These are phyloP conservation scores for Coelinius sp. DNA, from an alignment of 2,888 invertebrate species.

Conservation along the genomic window DNA sequence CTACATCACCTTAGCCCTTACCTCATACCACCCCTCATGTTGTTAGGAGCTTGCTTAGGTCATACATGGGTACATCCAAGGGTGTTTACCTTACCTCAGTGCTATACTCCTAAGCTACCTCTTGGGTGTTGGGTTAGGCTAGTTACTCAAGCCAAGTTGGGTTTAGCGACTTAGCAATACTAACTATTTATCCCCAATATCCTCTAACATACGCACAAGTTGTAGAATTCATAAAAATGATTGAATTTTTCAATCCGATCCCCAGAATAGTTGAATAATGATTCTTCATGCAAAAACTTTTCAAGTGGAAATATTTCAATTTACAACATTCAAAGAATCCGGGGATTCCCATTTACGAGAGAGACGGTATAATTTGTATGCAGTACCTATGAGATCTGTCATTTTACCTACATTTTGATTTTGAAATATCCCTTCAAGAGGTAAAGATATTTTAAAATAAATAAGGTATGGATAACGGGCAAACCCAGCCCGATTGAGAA, in stretches of 20 bases:
- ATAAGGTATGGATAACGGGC: slow-evolving; percentile 6
- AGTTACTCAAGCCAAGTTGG: slow-evolving; percentile 13
- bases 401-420: neutral
- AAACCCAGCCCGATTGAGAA: slow-evolving; percentile 10
- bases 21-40: neutral
- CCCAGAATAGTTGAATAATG: neutral
- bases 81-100: slow-evolving; percentile 18
- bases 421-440: slow-evolving; percentile 7
- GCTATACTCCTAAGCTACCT: slow-evolving; percentile 14
- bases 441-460: slow-evolving; percentile 4
- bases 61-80: slow-evolving; percentile 13
- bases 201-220: neutral
- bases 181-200: neutral
- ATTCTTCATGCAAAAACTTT: neutral
- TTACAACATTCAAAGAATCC: neutral
- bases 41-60: slow-evolving; percentile 12
- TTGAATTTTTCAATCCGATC: neutral
- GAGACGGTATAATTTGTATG: neutral
- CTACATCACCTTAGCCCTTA: neutral
- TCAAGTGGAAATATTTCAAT: neutral
- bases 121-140: slow-evolving; percentile 4
- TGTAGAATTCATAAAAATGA: neutral
- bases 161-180: slow-evolving; percentile 15
- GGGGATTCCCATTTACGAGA: neutral
- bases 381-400: neutral